A percentile compares a stretch with the other conserved stretches of the same genome.
These are phyloP conservation scores for Cyclura pinguis DNA, from an alignment of 2,797 vertebrate species.

Conservation along the genomic window DNA sequence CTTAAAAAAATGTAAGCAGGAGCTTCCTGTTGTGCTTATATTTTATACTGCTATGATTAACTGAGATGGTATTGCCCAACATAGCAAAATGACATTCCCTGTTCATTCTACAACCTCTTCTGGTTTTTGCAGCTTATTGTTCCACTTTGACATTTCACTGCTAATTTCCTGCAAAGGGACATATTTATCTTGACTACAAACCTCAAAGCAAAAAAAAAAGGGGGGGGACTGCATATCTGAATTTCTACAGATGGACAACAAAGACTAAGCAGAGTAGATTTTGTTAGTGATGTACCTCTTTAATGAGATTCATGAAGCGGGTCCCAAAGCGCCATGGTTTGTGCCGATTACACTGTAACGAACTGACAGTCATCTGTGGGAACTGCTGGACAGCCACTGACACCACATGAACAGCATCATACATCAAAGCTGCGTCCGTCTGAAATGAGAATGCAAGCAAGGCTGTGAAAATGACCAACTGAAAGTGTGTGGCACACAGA, in stretches of 20 bases:
- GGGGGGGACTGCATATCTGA: neutral
- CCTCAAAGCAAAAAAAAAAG: neutral
- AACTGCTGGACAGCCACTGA: constrained; percentile 98
- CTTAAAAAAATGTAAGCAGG: neutral
- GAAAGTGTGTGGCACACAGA: rapidly evolving
- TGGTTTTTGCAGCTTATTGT: neutral
- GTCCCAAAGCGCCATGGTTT: constrained; percentile 98
- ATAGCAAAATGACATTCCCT: constrained; percentile 11
- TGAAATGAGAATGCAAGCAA: constrained; percentile 76
- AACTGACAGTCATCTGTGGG: constrained; percentile 97
- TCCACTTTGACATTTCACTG: neutral
- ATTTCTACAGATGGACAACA: neutral
- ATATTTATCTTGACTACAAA: neutral
- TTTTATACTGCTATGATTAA: rapidly evolving
- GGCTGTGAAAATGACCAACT: constrained; percentile 14
- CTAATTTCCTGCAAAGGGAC: neutral
- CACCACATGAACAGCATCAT: constrained; percentile 96
- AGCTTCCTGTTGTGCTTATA: neutral
- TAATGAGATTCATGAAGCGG: constrained; percentile 96
- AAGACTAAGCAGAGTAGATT: neutral
- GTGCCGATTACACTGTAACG: constrained; percentile 96
- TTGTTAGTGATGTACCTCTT: constrained; percentile 85
- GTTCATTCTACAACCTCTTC: constrained; percentile 3
- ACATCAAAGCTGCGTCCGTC: constrained; percentile 97
- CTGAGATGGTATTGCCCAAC: neutral